These are phyloP conservation scores for Griposia aprilina DNA, from an alignment of 2,888 invertebrate species.

Conservation along the genomic window DNA sequence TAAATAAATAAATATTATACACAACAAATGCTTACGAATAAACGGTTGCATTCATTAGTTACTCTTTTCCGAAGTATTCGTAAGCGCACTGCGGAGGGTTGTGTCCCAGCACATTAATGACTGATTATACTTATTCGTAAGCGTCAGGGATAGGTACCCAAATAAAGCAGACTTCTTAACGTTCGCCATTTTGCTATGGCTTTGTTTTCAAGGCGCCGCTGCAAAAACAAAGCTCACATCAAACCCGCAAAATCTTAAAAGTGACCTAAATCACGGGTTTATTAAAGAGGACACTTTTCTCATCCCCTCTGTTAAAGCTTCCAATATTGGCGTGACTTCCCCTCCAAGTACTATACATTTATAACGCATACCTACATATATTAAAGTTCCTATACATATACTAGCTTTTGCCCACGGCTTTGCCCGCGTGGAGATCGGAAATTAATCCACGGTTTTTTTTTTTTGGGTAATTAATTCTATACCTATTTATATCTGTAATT, in stretches of 20 bases:
- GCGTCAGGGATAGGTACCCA: neutral
- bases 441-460: neutral
- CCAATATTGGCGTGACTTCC: slow-evolving; percentile 23
- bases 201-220: slow-evolving; percentile 20
- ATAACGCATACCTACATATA: neutral
- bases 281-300: slow-evolving; percentile 16
- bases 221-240: slow-evolving; percentile 15
- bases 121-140: neutral
- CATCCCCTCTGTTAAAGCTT: slow-evolving; percentile 10
- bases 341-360: slow-evolving; percentile 18
- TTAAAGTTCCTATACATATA: neutral
- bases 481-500: too few relatives aligned
- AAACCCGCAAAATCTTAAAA: slow-evolving; percentile 32
- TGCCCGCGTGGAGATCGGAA: neutral
- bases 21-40: too few relatives aligned
- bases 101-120: too few relatives aligned
- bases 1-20: too few relatives aligned
- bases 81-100: too few relatives aligned
- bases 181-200: neutral
- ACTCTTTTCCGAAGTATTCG: too few relatives aligned
- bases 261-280: slow-evolving; percentile 23
- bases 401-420: neutral
- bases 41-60: too few relatives aligned
- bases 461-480: too few relatives aligned
- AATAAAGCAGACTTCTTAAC: neutral